Base-by-base conservation (phyloP, 2,113 vertebrate genomes). In the Oryzias celebensis region DNA sequence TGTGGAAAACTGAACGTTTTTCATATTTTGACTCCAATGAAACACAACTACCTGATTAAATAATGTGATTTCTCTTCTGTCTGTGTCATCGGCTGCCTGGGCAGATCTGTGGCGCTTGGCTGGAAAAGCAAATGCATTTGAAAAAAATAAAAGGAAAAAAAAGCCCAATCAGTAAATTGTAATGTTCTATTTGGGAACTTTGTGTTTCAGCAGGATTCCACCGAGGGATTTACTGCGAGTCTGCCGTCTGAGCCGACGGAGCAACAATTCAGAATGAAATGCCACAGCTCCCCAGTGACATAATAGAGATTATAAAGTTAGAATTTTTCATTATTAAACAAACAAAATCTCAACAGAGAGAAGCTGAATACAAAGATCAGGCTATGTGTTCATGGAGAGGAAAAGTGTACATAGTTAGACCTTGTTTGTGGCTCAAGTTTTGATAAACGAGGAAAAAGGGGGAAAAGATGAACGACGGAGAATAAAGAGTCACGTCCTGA, bases 221-320 rank as follows among this genome's bases (percentile, higher is more conserved):
- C 51, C 76, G 45, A 69, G 22, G 63, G 65, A 68, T 77, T 75
- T 73, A 73, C 56, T 1, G 22, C 28, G 26, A 24, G 58, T n/a
- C 56, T 68, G 79, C 82, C 75, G 62, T 77, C 77, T 49, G 65
- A 22, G 52, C 56, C 0, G 45, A 68, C 64, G 62, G 61, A 56
- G 55, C 62, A 59, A 58, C 58, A 53, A 65, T 28, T 84, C 67
- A 58, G 57, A 69, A 67, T 62, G 46, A 79, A 75, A 79, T 46
- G 48, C 31, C 2, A n/a, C 62, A 43, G 58, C 26, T 52, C 49
- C 62, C 44, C 2, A 65, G 62, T 73, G 74, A 80, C 14, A 55
- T 52, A 71, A 50, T 59, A 42, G 41, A 70, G 58, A 66, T 81
- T 63, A 64, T 66, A 62, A 68, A 60, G 2, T 31, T 42, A 50